These are phyloP conservation scores for Heliornis fulica DNA, from an alignment of 2,113 vertebrate genomes.

Conservation along the genomic window DNA sequence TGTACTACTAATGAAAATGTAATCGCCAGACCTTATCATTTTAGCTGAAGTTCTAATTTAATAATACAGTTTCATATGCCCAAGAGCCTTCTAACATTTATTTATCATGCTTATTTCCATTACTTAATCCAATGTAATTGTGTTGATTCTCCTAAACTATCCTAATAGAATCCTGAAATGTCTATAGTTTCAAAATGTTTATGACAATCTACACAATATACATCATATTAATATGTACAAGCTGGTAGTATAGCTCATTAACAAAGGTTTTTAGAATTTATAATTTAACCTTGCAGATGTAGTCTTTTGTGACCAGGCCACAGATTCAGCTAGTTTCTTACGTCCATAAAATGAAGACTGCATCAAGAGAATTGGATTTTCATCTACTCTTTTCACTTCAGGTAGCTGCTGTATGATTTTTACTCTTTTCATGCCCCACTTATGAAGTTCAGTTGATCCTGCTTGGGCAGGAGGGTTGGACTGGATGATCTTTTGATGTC, in stretches of 20 bases:
- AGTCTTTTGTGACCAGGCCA: neutral
- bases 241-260: neutral
- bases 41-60: constrained; percentile 69
- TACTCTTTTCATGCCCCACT: neutral
- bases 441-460: neutral
- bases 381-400: neutral
- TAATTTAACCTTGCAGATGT: constrained; percentile 9
- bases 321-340: neutral
- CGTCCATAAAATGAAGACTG: neutral
- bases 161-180: neutral
- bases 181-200: constrained; percentile 17
- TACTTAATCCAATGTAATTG: constrained; percentile 63
- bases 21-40: constrained; percentile 58
- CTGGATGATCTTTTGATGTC: too few relatives aligned
- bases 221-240: constrained; percentile 19
- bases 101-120: constrained; percentile 58
- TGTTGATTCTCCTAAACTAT: constrained; percentile 37
- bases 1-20: constrained; percentile 55
- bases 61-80: constrained; percentile 51
- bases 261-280: neutral
- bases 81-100: constrained; percentile 32
- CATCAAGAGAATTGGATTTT: neutral
- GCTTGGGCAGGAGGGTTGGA: too few relatives aligned
- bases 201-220: neutral
- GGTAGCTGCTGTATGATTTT: neutral